Base-by-base conservation (phyloP, 2,113 vertebrate genomes). In the Apeltes quadracus region DNA sequence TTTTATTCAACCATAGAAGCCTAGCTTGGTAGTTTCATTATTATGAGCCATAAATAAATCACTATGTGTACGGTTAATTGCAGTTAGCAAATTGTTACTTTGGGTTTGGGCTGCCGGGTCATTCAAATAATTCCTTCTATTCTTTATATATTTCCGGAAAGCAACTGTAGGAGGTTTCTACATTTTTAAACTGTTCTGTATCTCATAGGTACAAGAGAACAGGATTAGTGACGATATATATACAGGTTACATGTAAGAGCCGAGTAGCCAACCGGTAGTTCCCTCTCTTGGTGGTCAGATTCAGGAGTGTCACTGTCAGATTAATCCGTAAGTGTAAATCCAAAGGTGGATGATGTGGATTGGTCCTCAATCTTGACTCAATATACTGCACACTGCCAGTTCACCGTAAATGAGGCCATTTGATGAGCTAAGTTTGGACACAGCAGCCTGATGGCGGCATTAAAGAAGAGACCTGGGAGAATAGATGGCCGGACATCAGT, bases 381-480 rank as follows among this genome's bases (percentile, higher is more conserved):
- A 82, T 83, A 69, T 86, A 83, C 84, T 87, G 68, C 71, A 54
- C 53, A 78, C 82, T 61, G 66, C 83, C 85, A 72, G 65, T 86
- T 86, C 82, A 70, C 87, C 77, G 58, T 85, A 87, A 90, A 92
- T 82, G 87, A 89, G 83, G 76, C 82, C 86, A 84, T 91, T 90
- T 86, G 86, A 91, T 88, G 89, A 90, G 86, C 88, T 91, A 91
- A 91, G 90, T 92, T 92, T 91, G 87, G 91, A 87, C 85, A 91
- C 84, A 84, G 59, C 78, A 84, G 78, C 58, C 75, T 90, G 88
- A 90, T 87, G 88, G 84, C 78, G 38, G 69, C 81, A 87, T 90
- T 89, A 90, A 90, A 89, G 79, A 86, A 79, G 62, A 86, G 85
- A 88, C 78, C 75, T 76, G 84, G 48, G 80, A 88, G 79, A 84